Conservation (phyloP, 2,888 invertebrate genomes). For the Pherbina coryleti region DNA sequence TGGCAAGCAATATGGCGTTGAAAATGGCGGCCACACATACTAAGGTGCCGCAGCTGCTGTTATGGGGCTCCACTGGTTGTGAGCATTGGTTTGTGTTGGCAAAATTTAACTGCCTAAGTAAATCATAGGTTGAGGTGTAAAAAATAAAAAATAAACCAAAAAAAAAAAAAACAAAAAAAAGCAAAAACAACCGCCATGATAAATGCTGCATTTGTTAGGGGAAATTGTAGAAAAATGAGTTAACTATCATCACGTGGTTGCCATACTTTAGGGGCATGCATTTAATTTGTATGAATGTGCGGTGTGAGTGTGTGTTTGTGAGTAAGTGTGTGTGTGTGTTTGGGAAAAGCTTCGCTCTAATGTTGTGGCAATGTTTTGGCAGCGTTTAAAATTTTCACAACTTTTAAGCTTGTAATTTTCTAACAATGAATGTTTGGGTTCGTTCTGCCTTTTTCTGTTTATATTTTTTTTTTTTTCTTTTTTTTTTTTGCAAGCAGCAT, state of each 20-base stretch:
- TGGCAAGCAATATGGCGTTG: conserved; percentile 21
- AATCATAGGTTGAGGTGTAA: conserved; percentile 30
- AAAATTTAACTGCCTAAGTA: conserved; percentile 2
- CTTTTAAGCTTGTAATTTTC: conserved; percentile 16
- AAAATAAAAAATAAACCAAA: background rate
- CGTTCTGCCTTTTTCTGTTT: background rate
- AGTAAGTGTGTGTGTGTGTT: conserved; percentile 3
- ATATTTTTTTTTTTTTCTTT: background rate
- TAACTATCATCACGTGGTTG: conserved; percentile 26
- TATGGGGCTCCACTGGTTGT: background rate
- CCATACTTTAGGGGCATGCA: background rate
- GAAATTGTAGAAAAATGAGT: conserved; percentile 23
- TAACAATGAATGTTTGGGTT: background rate
- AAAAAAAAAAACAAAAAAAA: background rate
- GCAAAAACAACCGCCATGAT: background rate
- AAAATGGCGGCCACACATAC: background rate
- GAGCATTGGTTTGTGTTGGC: background rate
- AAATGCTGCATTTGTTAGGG: background rate
- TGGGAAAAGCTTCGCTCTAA: conserved; percentile 8
- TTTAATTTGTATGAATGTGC: conserved; percentile 5
- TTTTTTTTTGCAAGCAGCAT: background rate
- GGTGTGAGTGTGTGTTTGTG: background rate
- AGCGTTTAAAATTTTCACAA: conserved; percentile 25
- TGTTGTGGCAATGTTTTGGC: conserved; percentile 21
- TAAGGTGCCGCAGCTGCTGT: background rate